Conservation (phyloP, 2,797 vertebrate species). For the Neosalanx taihuensis region DNA sequence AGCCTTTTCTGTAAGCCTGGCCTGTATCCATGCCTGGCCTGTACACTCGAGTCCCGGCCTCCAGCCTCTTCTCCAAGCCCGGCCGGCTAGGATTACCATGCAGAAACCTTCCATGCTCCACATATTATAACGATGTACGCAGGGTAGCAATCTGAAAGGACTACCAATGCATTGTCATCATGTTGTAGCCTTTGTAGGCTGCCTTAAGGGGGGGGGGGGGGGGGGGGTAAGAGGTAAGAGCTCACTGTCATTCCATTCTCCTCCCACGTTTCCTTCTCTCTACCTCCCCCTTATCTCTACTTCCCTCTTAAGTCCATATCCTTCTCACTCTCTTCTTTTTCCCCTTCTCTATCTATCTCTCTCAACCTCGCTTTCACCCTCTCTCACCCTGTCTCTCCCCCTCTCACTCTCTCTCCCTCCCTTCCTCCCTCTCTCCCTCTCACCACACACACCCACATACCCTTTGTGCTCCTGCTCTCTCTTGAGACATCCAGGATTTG, state of each 20-base stretch:
- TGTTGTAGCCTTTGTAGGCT: neutral
- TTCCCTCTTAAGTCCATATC: too few species aligned
- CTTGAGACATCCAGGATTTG: constrained; percentile 17
- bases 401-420: neutral
- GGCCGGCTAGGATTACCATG: constrained; percentile 13
- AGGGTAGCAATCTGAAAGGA: neutral
- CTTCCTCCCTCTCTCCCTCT: neutral
- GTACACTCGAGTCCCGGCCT: neutral
- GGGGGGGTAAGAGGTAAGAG: neutral
- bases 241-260: neutral
- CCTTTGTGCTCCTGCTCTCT: neutral
- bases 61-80: too few species aligned
- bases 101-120: constrained; percentile 9
- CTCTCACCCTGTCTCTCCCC: neutral
- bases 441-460: neutral
- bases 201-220: too few species aligned
- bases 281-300: too few species aligned
- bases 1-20: constrained; percentile 13
- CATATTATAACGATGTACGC: neutral
- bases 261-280: neutral
- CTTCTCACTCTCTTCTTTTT: too few species aligned
- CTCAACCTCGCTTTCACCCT: neutral
- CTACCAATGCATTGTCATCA: neutral
- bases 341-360: neutral
- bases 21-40: constrained; percentile 1